Evolutionary conservation across 1,140 invertebrate species (phyloP), one percentile per base, ranked within the genome.

Genomic region (Adoxophyes honmai): DNA sequence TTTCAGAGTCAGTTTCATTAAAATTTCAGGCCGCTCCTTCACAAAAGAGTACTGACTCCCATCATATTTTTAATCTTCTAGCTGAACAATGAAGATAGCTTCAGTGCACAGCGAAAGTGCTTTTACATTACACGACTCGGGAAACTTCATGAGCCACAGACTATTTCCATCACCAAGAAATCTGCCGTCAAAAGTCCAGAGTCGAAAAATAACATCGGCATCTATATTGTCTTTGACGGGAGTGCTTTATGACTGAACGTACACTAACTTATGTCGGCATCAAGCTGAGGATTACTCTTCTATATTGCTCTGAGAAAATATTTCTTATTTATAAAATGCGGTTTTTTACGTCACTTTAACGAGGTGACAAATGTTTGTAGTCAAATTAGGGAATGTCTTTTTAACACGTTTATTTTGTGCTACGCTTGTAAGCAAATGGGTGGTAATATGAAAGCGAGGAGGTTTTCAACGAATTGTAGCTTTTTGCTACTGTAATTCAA

Each of bases 61-160:
- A 33, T 58, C 62, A 68, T 68, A 62, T 68, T 68, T 68, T 68
- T 64, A 68, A 68, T 65, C 66, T 62, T 55, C 54, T 59, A 35
- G 13, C 51, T 14, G 57, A 65, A 62, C 57, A 64, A 55, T 48
- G 42, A 48, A 18, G 42, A 48, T 48, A 48, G 18, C 42, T 48
- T 33, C 42, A 48, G 42, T 18, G 42, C 18, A 48, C 42, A 48
- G 42, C 11, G 42, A 48, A 48, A 48, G 21, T 14, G 42, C 15
- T 48, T 48, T 33, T 48, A 48, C 21, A 48, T 21, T 21, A n/a
- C 11, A 21, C 42, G 18, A 48, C 42, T 21, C 18, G 21, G 16
- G 11, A 1, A 18, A 48, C 42, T 11, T 21, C 16, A 11, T n/a
- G 21, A 18, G 11, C 42, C 42, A 48, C 42, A 48, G 42, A 48